phyloP scores from a whole-genome alignment of 2,888 invertebrate species.

The Drosophila melanocephala region DNA sequence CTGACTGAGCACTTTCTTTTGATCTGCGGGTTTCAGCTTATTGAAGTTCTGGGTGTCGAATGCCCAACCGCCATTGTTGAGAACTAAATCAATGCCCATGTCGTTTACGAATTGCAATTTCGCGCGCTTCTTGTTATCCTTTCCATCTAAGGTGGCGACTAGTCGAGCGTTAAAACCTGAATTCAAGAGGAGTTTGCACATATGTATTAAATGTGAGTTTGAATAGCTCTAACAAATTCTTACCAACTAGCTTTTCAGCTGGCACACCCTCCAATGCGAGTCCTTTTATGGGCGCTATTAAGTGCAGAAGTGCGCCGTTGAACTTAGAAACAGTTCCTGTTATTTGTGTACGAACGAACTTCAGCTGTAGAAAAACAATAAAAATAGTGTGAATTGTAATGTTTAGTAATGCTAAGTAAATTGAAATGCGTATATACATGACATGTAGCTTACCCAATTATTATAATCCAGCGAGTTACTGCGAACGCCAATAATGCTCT shows the following conservation, averaged over 20 bases:
- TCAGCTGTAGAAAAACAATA: slow-evolving; percentile 61
- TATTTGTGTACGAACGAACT: slow-evolving; percentile 74
- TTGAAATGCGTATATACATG: not conserved
- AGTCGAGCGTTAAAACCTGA: slow-evolving; percentile 88
- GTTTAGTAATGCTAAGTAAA: not conserved
- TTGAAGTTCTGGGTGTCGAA: slow-evolving; percentile 83
- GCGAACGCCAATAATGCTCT: slow-evolving; percentile 89
- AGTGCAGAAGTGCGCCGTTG: slow-evolving; percentile 88
- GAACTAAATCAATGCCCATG: slow-evolving; percentile 89
- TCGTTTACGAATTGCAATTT: slow-evolving; percentile 87
- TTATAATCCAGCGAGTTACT: slow-evolving; percentile 87
- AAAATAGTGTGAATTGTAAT: not conserved
- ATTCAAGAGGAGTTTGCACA: not conserved
- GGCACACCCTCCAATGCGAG: slow-evolving; percentile 86
- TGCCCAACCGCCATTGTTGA: slow-evolving; percentile 85
- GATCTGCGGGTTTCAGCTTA: slow-evolving; percentile 71
- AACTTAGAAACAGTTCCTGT: slow-evolving; percentile 86
- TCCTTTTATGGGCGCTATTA: slow-evolving; percentile 88
- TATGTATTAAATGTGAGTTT: not conserved
- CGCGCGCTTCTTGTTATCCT: slow-evolving; percentile 87
- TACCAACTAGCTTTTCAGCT: slow-evolving; percentile 84
- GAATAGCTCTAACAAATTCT: slow-evolving; percentile 21
- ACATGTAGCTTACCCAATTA: slow-evolving; percentile 71
- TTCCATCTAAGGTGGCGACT: slow-evolving; percentile 88
- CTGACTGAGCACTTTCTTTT: slow-evolving; percentile 77